phyloP scores from a whole-genome alignment of 2,888 invertebrate genomes.

The Taenaris catops region DNA sequence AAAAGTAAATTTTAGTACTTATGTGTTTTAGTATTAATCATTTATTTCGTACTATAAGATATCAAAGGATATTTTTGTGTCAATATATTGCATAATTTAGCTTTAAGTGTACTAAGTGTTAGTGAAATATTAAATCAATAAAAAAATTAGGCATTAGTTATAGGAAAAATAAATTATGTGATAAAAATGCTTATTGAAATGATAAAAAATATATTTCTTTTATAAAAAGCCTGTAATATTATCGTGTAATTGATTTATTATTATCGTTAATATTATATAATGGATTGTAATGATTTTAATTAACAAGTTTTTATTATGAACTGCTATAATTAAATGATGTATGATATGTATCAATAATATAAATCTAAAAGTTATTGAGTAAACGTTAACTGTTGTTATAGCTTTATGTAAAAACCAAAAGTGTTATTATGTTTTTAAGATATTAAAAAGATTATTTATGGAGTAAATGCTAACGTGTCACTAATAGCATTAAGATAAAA shows the following conservation, averaged over 20 bases:
- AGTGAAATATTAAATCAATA: slow-evolving; percentile 17
- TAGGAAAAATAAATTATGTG: slow-evolving; percentile 56
- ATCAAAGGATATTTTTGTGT: slow-evolving; percentile 48
- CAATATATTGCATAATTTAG: slow-evolving; percentile 69
- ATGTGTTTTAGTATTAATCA: too few species aligned
- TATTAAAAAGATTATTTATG: slow-evolving; percentile 2
- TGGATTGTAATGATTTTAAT: slow-evolving; percentile 30
- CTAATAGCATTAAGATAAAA: too few species aligned
- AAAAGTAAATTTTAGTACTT: too few species aligned
- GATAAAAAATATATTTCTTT: slow-evolving; percentile 45
- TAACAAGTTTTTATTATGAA: slow-evolving; percentile 17
- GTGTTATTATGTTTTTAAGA: slow-evolving; percentile 76
- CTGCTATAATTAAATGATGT: slow-evolving; percentile 31
- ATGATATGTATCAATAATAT: slow-evolving; percentile 50
- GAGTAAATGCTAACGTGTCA: too few species aligned
- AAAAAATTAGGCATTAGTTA: slow-evolving; percentile 30
- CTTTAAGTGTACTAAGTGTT: slow-evolving; percentile 47
- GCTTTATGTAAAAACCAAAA: slow-evolving; percentile 76
- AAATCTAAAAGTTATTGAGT: too few species aligned
- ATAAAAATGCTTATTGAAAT: slow-evolving; percentile 49
- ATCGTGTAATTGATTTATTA: slow-evolving; percentile 22
- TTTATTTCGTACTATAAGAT: too few species aligned
- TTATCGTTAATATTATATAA: slow-evolving; percentile 14
- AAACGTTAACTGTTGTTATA: slow-evolving; percentile 73
- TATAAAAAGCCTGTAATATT: slow-evolving; percentile 45